These are phyloP conservation scores for Florisuga fusca DNA, from an alignment of 2,797 vertebrate genomes.

Conservation along the genomic window DNA sequence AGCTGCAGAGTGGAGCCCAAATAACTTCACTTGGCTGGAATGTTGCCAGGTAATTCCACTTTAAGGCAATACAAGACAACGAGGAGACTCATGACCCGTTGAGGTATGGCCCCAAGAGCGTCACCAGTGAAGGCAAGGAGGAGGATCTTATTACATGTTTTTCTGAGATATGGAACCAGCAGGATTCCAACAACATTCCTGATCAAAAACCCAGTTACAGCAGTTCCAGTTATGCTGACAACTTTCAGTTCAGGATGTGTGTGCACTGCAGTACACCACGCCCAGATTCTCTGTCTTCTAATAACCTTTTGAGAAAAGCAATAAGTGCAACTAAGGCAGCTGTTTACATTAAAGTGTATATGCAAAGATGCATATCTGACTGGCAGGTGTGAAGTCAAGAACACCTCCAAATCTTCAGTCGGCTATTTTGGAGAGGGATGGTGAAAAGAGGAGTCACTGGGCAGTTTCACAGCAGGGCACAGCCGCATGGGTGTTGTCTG, in stretches of 20 bases:
- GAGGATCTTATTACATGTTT: background rate
- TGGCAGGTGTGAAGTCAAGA: background rate
- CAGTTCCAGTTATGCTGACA: background rate
- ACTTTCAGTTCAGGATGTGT: background rate
- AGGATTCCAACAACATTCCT: background rate
- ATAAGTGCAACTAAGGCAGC: constrained; percentile 12
- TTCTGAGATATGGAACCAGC: background rate
- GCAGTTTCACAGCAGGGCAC: constrained; percentile 65
- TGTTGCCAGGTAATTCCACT: background rate
- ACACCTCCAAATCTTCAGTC: background rate
- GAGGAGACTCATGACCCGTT: background rate
- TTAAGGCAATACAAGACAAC: background rate
- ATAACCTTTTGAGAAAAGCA: constrained; percentile 9
- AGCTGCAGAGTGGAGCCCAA: background rate
- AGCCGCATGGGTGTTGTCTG: constrained; percentile 30
- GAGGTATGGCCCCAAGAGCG: background rate
- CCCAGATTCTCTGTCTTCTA: background rate
- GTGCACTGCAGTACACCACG: background rate
- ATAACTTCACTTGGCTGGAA: background rate
- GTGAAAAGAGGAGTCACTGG: constrained; percentile 51
- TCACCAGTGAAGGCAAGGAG: background rate
- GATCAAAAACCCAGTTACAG: background rate
- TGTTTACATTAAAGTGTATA: constrained; percentile 4
- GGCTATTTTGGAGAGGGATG: background rate
- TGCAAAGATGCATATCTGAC: background rate